A percentile compares a stretch with the other conserved stretches of the same genome.
These are phyloP conservation scores for Aleadryas rufinucha DNA, from an alignment of 2,113 vertebrate species.

Conservation along the genomic window DNA sequence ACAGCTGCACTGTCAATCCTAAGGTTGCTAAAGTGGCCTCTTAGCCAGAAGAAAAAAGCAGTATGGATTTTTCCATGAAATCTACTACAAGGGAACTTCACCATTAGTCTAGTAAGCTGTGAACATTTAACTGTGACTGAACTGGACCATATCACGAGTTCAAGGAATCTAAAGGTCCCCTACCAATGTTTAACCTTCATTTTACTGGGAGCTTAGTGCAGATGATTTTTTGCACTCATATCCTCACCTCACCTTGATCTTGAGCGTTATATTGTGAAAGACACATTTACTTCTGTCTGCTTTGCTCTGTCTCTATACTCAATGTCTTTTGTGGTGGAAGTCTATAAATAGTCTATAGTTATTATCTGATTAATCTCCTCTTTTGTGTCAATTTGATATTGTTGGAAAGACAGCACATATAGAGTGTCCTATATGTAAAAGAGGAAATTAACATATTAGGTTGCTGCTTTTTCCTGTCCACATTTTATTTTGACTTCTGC, in stretches of 20 bases:
- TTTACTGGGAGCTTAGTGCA: not conserved
- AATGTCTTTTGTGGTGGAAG: fast-evolving
- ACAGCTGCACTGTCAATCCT: not conserved
- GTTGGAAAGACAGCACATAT: not conserved
- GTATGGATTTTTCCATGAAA: not conserved
- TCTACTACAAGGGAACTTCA: not conserved
- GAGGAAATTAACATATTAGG: not conserved
- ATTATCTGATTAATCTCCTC: not conserved
- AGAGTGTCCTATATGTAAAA: not conserved
- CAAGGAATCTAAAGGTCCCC: not conserved
- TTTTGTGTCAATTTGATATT: not conserved
- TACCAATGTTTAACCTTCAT: not conserved
- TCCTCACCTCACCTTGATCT: not conserved
- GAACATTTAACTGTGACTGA: not conserved
- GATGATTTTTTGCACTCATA: not conserved
- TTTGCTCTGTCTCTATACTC: not conserved
- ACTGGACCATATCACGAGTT: fast-evolving
- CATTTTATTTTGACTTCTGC: not conserved
- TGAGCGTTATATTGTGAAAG: not conserved
- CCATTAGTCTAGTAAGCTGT: not conserved
- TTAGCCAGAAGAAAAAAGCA: not conserved
- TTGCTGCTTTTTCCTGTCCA: not conserved
- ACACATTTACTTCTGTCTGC: not conserved
- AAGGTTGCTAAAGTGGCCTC: not conserved
- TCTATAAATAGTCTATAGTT: not conserved